These are phyloP conservation scores for Ochotona princeps DNA, from an alignment of 2,113 vertebrate species.

Conservation along the genomic window DNA sequence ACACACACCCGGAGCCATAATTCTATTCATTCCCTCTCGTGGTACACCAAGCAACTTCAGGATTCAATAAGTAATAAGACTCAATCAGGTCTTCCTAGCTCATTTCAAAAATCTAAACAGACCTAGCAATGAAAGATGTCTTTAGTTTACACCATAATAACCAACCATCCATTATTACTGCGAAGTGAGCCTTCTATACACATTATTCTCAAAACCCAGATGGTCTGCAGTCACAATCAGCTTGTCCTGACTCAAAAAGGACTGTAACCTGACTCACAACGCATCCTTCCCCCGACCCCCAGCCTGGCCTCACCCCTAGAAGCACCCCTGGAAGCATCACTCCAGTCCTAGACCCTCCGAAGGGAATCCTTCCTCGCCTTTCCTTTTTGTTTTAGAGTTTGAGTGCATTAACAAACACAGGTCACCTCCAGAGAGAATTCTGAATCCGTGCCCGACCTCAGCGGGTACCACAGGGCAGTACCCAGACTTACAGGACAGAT, in stretches of 20 bases:
- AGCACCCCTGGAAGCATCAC: too few relatives aligned
- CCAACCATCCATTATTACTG: background rate
- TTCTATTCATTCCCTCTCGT: too few relatives aligned
- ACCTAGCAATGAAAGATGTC: background rate
- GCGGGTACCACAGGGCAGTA: background rate
- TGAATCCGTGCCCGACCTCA: background rate
- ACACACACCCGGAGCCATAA: too few relatives aligned
- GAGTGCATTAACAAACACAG: background rate
- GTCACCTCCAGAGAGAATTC: background rate
- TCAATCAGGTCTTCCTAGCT: background rate
- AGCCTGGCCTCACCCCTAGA: too few relatives aligned
- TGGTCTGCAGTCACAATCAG: background rate
- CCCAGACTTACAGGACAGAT: background rate
- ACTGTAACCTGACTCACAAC: too few relatives aligned
- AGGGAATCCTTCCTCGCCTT: background rate
- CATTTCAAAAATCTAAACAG: background rate
- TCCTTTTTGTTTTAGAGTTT: background rate
- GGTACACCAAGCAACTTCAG: background rate
- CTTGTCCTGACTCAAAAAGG: background rate
- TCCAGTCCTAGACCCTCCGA: background rate
- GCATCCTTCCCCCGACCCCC: too few relatives aligned
- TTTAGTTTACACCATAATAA: background rate
- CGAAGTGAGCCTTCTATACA: background rate
- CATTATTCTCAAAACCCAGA: constrained; percentile 22
- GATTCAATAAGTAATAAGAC: background rate